These are phyloP conservation scores for Chloropsis hardwickii DNA, from an alignment of 2,113 vertebrate species.

Conservation along the genomic window DNA sequence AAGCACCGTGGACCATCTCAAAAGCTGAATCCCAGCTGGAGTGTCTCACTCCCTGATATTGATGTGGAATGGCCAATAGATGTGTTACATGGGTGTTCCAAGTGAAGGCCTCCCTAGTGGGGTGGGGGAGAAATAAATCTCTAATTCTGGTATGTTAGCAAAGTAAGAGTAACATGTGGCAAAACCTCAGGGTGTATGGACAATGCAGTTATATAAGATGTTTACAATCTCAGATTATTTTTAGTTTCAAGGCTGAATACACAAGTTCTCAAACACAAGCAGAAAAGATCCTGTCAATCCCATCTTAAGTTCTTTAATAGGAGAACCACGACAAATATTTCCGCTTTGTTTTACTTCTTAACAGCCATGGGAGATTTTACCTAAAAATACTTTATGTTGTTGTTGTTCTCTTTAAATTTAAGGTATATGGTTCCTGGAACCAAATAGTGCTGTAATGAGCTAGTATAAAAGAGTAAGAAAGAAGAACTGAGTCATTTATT, in stretches of 20 bases:
- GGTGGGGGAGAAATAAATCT: background rate
- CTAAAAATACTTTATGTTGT: background rate
- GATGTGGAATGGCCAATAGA: background rate
- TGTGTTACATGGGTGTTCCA: background rate
- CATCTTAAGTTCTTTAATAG: background rate
- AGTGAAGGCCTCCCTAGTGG: background rate
- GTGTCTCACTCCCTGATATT: background rate
- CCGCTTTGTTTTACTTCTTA: background rate
- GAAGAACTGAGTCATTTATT: background rate
- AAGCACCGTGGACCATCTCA: background rate
- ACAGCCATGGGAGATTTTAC: background rate
- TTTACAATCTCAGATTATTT: slow-evolving; percentile 37
- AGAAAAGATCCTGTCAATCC: background rate
- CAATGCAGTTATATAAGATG: slow-evolving; percentile 34
- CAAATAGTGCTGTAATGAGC: background rate
- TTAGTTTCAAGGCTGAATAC: slow-evolving; percentile 5
- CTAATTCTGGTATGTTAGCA: background rate
- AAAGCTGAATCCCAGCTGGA: background rate
- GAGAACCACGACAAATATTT: background rate
- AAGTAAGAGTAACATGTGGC: background rate
- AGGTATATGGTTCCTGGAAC: background rate
- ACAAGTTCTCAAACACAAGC: background rate
- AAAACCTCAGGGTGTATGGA: slow-evolving; percentile 9
- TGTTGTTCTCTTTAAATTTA: background rate
- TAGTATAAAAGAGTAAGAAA: background rate